These are phyloP conservation scores for Acomys russatus DNA, from an alignment of 2,797 vertebrate genomes.

Conservation along the genomic window DNA sequence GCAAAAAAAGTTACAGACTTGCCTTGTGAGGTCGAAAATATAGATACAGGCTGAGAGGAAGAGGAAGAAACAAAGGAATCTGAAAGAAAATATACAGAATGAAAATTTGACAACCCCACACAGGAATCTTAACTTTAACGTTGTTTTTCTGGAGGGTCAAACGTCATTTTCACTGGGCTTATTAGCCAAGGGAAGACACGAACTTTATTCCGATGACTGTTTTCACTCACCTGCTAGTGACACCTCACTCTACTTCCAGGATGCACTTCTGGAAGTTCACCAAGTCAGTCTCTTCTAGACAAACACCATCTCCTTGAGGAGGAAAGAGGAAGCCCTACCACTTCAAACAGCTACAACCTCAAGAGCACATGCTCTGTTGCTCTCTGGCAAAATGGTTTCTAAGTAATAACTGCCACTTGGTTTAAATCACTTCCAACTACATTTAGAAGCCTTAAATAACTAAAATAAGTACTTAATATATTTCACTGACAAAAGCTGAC, in stretches of 20 bases:
- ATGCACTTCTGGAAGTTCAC: slow-evolving; percentile 66
- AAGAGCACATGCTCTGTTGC: neutral
- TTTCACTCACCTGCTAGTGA: slow-evolving; percentile 83
- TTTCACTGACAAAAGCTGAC: slow-evolving; percentile 14
- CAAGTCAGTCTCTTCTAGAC: neutral
- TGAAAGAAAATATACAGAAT: slow-evolving; percentile 93
- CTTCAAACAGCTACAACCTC: slow-evolving; percentile 44
- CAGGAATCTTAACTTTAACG: slow-evolving; percentile 83
- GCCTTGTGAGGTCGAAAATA: slow-evolving; percentile 98
- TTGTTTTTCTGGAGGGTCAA: slow-evolving; percentile 27
- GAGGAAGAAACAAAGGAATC: slow-evolving; percentile 97
- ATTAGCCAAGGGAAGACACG: neutral
- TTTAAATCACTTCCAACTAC: slow-evolving; percentile 55
- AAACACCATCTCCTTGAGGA: slow-evolving; percentile 52
- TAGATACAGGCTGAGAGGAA: slow-evolving; percentile 95
- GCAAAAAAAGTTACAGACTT: slow-evolving; percentile 91
- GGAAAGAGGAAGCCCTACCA: slow-evolving; percentile 11
- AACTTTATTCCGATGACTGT: slow-evolving; percentile 54
- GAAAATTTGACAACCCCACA: slow-evolving; percentile 83
- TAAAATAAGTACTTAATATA: slow-evolving; percentile 54
- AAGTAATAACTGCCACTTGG: neutral
- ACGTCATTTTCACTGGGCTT: slow-evolving; percentile 2
- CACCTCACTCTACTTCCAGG: slow-evolving; percentile 56
- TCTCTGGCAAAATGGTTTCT: neutral
- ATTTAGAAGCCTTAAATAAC: slow-evolving; percentile 19